Percentiles rank a stretch among this genome's conserved stretches.
Conservation (phyloP, 2,797 vertebrate species). For the Microctenopoma steveboyesi region DNA sequence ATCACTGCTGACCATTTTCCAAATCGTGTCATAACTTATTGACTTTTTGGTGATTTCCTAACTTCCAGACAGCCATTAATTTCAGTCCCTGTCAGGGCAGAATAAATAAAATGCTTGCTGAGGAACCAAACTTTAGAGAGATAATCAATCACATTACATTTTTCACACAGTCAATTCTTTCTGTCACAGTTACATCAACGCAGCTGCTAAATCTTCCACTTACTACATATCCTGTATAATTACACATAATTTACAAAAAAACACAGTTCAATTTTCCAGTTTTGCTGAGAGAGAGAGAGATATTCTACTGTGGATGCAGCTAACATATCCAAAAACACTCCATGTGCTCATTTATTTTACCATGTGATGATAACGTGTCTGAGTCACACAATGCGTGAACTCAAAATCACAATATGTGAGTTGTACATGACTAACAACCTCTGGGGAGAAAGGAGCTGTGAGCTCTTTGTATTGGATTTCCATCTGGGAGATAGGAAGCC, state of each 20-base stretch:
- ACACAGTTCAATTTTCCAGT: conserved; percentile 12
- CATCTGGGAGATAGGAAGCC: conserved; percentile 37
- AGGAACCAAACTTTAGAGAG: conserved; percentile 29
- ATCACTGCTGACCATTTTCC: conserved; percentile 33
- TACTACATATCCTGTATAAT: background rate
- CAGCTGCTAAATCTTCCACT: conserved; percentile 29
- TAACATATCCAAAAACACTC: background rate
- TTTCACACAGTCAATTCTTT: conserved; percentile 12
- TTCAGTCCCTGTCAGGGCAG: conserved; percentile 34
- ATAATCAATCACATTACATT: conserved; percentile 53
- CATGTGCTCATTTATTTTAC: background rate
- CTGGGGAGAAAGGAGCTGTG: conserved; percentile 40
- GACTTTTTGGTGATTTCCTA: conserved; percentile 33
- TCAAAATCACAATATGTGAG: conserved; percentile 32
- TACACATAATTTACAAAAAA: conserved; percentile 9
- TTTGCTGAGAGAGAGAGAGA: no score
- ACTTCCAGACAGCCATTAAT: conserved; percentile 35
- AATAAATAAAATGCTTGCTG: conserved; percentile 29
- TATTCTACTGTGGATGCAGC: background rate
- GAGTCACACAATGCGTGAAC: conserved; percentile 26
- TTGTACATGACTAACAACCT: conserved; percentile 65
- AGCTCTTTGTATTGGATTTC: conserved; percentile 72
- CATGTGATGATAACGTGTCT: background rate
- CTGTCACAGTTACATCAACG: conserved; percentile 24
- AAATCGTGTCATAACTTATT: conserved; percentile 21